Percentiles rank a stretch among this genome's conserved stretches.
These are phyloP conservation scores for Ailurus styani DNA, from an alignment of 2,113 vertebrate species.

Conservation along the genomic window DNA sequence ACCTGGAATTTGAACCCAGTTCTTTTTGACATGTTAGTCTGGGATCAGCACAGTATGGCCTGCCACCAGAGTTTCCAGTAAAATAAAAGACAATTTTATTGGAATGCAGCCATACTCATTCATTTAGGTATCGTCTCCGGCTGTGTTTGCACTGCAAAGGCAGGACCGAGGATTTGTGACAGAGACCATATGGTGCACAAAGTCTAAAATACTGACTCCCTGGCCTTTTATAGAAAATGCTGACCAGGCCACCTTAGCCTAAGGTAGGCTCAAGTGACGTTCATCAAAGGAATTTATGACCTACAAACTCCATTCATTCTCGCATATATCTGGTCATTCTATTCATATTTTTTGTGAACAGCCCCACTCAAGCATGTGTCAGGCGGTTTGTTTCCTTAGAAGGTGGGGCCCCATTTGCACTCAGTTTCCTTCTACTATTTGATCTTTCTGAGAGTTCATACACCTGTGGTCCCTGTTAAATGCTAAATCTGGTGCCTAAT, in stretches of 20 bases:
- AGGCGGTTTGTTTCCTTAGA: neutral
- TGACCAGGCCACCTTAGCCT: neutral
- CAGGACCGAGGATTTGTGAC: neutral
- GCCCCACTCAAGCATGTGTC: neutral
- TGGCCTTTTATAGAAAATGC: neutral
- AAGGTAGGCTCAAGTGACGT: neutral
- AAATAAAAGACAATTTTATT: neutral
- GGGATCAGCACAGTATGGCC: neutral
- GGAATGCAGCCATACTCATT: neutral
- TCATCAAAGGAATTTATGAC: neutral
- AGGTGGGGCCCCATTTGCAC: neutral
- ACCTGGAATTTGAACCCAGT: neutral
- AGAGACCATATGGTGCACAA: neutral
- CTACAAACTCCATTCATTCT: neutral
- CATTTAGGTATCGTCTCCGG: neutral
- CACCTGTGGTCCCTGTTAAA: neutral
- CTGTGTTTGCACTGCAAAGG: neutral
- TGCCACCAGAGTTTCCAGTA: neutral
- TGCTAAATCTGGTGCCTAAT: conserved; percentile 17
- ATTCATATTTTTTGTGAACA: neutral
- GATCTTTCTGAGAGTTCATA: conserved; percentile 23
- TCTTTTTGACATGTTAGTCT: neutral
- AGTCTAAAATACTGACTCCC: neutral
- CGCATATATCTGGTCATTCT: neutral
- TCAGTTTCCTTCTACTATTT: neutral